Percentiles rank a stretch among this genome's conserved stretches.
Evolutionary conservation across 2,113 vertebrate species (phyloP).

Genomic region (Equus quagga): DNA sequence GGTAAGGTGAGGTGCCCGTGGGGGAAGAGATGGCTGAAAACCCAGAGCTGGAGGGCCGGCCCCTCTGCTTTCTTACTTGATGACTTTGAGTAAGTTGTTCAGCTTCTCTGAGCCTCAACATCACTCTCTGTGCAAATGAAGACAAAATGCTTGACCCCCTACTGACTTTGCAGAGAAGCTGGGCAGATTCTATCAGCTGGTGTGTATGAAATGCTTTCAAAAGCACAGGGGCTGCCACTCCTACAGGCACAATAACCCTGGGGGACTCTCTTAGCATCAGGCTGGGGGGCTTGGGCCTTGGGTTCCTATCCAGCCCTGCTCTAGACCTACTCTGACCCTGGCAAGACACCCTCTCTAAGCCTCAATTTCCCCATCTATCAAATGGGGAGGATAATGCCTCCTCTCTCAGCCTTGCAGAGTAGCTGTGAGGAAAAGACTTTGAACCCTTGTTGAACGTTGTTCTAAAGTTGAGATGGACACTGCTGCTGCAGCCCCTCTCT

Average conservation of each 20-base stretch:
- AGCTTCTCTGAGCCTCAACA: background rate
- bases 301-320: background rate
- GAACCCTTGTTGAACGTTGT: no score
- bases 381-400: background rate
- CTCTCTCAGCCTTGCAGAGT: background rate
- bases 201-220: background rate
- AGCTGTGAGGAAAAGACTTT: background rate
- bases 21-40: background rate
- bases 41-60: background rate
- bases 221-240: no score
- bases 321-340: background rate
- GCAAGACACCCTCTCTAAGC: background rate
- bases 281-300: background rate
- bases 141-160: background rate
- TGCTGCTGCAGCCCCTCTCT: rapidly evolving
- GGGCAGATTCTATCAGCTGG: no score
- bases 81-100: background rate
- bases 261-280: background rate
- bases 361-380: background rate
- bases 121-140: background rate
- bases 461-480: background rate
- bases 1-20: rapidly evolving
- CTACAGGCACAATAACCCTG: background rate
- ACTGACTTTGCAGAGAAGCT: background rate
- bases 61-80: background rate